Evolutionary conservation across 37 sponge, comb jelly and placozoan species (phyloP).

Genomic region (Mnemiopsis leidyi): DNA sequence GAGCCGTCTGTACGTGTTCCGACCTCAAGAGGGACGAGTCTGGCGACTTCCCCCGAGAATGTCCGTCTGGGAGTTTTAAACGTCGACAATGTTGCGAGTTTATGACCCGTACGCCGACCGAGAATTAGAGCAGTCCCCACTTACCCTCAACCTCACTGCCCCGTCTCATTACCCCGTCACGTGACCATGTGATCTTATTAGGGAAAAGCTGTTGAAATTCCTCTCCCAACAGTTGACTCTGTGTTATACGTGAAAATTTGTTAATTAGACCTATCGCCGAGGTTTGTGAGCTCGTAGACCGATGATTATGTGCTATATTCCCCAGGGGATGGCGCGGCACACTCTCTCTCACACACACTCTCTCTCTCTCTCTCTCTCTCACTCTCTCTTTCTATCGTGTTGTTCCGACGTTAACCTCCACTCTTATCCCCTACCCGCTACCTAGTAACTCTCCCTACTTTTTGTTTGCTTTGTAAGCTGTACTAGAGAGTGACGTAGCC

Average conservation of each 20-base stretch:
- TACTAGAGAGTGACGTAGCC: no score
- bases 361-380: background rate
- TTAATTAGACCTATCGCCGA: background rate
- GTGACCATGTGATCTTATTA: background rate
- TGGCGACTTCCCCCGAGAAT: background rate
- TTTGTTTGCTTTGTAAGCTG: no score
- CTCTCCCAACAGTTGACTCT: background rate
- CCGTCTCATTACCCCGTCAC: background rate
- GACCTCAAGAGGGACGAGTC: background rate
- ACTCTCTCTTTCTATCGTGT: background rate
- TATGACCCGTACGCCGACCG: background rate
- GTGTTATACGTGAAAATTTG: background rate
- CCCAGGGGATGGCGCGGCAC: background rate
- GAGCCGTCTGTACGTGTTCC: background rate
- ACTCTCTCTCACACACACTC: background rate
- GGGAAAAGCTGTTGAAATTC: background rate
- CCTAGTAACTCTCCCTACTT: no score
- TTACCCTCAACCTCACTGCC: background rate
- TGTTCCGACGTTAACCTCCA: no score
- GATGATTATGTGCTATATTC: background rate
- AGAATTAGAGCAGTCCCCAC: background rate
- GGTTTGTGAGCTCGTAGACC: background rate
- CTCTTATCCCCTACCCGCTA: no score
- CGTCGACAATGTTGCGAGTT: background rate
- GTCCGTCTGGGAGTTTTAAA: background rate